Evolutionary conservation across 2,888 invertebrate genomes (phyloP), one percentile per base, ranked within the genome.

Genomic region (Pterobdella sp.): DNA sequence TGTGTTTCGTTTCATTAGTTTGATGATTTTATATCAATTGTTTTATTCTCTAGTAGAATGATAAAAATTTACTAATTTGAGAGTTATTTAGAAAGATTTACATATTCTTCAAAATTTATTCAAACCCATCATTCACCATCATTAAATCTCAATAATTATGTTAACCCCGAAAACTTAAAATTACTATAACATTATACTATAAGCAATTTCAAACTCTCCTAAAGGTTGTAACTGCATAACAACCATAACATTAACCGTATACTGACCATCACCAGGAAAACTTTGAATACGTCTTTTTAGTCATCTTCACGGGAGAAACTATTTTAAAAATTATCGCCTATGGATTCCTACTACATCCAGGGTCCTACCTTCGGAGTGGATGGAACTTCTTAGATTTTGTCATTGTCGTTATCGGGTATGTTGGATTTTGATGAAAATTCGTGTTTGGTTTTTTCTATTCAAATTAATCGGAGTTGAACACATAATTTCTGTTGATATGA

Each of bases 281-380:
- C 35, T 91, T 98, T 83, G 98, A 98, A 87, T 93, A 93, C 86
- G 88, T 97, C 84, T 99, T 98, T 88, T 88, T 98, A 86, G 94
- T 97, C 81, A 95, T 99, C 87, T 98, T 99, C 88, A 97, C 97
- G 75, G 89, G 91, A 77, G 98, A 99, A 87, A 95, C 95, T 86
- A 88, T 96, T 81, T 94, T 99, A 92, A 98, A 98, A 88, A 96
- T 97, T 81, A 90, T 98, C 80, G 98, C 98, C 76, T 94, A 94
- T 86, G 98, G 98, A 78, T 96, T 98, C 87, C 88, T 94, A 81
- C 90, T 94, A 88, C 98, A 99, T 86, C 88, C 89, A 77, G 96
- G 96, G 81, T 95, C 98, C 79, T 99, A 99, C 86, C 88, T 98
- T 79, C 88, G 98, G 81, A 97, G 96, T 87, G 96, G 95, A 80